Evolutionary conservation across 1,140 invertebrate genomes (phyloP).

Genomic region (Phymastichus coffea): DNA sequence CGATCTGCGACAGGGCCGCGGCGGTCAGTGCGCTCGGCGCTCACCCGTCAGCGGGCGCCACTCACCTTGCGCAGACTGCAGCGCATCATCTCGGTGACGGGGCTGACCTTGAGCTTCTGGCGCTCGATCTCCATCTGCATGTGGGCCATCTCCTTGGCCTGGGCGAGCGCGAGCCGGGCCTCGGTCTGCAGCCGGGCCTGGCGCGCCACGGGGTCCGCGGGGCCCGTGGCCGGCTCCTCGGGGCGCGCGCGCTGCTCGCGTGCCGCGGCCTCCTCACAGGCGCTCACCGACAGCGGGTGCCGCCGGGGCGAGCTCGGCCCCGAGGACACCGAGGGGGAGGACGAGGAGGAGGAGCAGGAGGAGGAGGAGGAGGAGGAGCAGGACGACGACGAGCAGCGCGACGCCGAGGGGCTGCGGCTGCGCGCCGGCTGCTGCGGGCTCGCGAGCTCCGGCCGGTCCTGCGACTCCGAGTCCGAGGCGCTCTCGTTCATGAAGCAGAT

Average conservation of each 20-base stretch:
- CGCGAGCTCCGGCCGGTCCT: constrained; percentile 64
- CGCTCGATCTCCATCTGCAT: constrained; percentile 92
- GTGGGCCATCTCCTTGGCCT: constrained; percentile 88
- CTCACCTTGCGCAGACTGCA: constrained; percentile 70
- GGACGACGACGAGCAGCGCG: constrained; percentile 69
- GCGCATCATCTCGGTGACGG: constrained; percentile 81
- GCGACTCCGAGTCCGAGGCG: constrained; percentile 78
- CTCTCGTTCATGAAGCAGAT: constrained; percentile 95
- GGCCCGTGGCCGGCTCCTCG: not conserved
- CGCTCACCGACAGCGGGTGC: constrained; percentile 30
- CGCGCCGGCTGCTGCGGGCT: constrained; percentile 25
- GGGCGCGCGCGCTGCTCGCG: constrained; percentile 47
- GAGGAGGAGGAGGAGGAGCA: not conserved
- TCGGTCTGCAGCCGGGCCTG: constrained; percentile 86
- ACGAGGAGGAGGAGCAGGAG: not conserved
- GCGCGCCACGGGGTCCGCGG: constrained; percentile 74
- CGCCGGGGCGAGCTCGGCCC: constrained; percentile 18
- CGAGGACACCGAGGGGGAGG: not conserved
- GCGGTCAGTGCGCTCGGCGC: not conserved
- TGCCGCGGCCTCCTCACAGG: constrained; percentile 34
- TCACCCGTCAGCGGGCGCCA: not conserved
- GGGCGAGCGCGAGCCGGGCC: constrained; percentile 83
- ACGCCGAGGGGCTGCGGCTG: constrained; percentile 45
- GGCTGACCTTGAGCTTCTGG: constrained; percentile 76
- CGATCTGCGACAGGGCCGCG: constrained; percentile 65